Evolutionary conservation across 2,113 vertebrate genomes (phyloP).

Genomic region (Cyphomyrus plagiostoma): DNA sequence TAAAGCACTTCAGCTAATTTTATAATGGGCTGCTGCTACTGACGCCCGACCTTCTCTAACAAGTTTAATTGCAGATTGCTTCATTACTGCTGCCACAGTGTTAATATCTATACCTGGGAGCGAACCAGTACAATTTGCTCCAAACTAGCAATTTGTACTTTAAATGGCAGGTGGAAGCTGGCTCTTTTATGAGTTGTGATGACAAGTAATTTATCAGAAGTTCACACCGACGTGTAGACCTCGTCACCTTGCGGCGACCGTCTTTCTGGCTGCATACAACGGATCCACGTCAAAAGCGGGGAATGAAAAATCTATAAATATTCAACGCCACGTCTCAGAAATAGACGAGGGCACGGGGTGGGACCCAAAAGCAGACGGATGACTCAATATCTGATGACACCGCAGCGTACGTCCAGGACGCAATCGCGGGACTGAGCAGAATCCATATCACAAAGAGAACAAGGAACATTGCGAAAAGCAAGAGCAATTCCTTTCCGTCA

Average conservation of each 20-base stretch:
- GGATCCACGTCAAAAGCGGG: neutral
- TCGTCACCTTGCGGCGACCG: neutral
- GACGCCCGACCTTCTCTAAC: neutral
- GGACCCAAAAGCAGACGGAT: neutral
- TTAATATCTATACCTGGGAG: neutral
- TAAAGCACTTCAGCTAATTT: neutral
- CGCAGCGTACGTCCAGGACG: too few species aligned
- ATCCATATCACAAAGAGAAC: neutral
- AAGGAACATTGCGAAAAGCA: neutral
- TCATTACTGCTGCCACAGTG: neutral
- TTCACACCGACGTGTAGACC: too few species aligned
- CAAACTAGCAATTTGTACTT: neutral
- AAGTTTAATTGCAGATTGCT: neutral
- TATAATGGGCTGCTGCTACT: neutral
- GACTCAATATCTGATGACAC: neutral
- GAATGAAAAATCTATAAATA: slow-evolving; percentile 1
- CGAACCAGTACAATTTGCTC: neutral
- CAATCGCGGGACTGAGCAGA: neutral
- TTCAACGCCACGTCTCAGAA: neutral
- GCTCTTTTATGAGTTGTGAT: neutral
- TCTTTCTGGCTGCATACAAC: neutral
- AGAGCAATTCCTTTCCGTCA: neutral
- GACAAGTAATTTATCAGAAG: neutral
- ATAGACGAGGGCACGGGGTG: neutral
- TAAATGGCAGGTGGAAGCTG: neutral